Evolutionary conservation across 2,888 invertebrate genomes (phyloP).

Genomic region (Epistrophella euchroma): DNA sequence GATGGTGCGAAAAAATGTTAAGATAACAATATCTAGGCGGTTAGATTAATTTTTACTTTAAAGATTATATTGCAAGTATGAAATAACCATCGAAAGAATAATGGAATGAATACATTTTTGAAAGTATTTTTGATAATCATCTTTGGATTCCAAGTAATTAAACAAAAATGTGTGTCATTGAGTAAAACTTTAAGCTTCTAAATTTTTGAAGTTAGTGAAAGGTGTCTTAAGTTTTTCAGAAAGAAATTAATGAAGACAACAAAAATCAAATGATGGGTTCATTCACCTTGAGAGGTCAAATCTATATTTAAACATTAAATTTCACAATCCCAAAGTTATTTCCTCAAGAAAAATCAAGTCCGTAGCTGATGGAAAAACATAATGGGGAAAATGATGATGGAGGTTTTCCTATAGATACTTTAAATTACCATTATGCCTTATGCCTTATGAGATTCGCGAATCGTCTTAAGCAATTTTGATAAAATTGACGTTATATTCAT

Average conservation of each 20-base stretch:
- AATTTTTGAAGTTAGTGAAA: neutral
- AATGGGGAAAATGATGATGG: neutral
- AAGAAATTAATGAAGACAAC: neutral
- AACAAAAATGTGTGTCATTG: neutral
- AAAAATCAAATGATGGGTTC: neutral
- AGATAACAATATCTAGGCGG: too few species aligned
- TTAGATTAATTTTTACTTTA: too few species aligned
- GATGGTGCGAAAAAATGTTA: too few species aligned
- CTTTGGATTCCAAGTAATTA: neutral
- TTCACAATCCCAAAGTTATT: neutral
- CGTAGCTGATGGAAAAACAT: neutral
- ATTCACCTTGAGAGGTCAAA: neutral
- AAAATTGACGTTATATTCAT: too few species aligned
- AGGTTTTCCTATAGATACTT: too few species aligned
- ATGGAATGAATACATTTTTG: too few species aligned
- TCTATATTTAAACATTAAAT: neutral
- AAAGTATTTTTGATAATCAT: too few species aligned
- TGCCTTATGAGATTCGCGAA: too few species aligned
- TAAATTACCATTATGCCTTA: too few species aligned
- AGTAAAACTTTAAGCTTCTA: neutral
- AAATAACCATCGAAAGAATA: too few species aligned
- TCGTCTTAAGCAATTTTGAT: too few species aligned
- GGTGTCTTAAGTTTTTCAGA: neutral
- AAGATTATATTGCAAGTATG: too few species aligned
- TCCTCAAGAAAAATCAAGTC: neutral